Base-by-base conservation (phyloP, 2,888 invertebrate genomes). In the Lingula anatina region DNA sequence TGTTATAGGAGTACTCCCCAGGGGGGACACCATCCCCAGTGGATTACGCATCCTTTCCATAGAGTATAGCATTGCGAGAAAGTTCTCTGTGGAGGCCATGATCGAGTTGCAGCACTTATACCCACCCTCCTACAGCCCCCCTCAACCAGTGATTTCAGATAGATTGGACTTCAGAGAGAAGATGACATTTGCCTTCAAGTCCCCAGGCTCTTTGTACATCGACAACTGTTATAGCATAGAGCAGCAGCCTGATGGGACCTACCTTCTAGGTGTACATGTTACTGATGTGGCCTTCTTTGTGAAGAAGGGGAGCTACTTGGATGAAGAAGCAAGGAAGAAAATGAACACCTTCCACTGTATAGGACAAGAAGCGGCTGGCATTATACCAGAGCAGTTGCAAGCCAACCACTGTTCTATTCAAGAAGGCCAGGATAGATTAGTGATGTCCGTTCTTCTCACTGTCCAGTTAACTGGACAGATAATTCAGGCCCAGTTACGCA, bases 241-340 rank as follows among this genome's bases (percentile, higher is more conserved):
- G 43, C 59, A 65, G 44, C 27, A 53, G 4, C 54, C 53, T 4
- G 64, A 63, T 38, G 64, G 61, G 20, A 49, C 42, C 38, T 66
- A 63, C 44, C 49, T 54, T n/a, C 57, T 70, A 5, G 68, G 66
- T 9, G 60, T 71, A 2, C 72, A 72, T 55, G 57, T 68, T 25
- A 53, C 66, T 12, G 71, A 72, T 54, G 65, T 72, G 15, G 46
- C 62, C 3, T 51, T 58, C 46, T 68, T 60, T 56, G 60, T 72
- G 12, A 52, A 51, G n/a, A 61, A 57, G 31, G 59, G 56, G 35
- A 57, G 62, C 26, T 47, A 40, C 9, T 35, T 70, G 26, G 74
- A 75, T 53, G 44, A 47, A 36, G 65, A 63, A 38, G 66, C 68
- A 15, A 47, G 47, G 20, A 47, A 51, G 2, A 50, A 64, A 35